Evolutionary conservation across 2,113 vertebrate species (phyloP).

Genomic region (Pterocles orientalis): DNA sequence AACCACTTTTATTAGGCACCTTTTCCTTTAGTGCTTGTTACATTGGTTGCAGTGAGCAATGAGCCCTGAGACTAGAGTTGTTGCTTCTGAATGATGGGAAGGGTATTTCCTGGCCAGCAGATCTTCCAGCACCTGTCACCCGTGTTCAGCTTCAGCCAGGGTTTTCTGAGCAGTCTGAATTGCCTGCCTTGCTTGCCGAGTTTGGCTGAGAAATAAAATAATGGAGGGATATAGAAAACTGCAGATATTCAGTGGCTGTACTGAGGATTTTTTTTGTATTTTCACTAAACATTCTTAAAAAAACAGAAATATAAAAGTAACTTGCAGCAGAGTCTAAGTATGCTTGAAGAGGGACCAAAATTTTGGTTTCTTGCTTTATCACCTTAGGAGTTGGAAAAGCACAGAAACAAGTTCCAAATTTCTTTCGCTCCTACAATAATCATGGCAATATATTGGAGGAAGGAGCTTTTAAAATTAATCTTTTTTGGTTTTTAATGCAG

Average conservation of each 20-base stretch:
- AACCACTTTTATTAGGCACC: not conserved
- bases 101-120: not conserved
- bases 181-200: not conserved
- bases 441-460: not conserved
- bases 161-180: not conserved
- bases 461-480: not conserved
- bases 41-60: not conserved
- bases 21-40: not conserved
- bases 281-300: constrained; percentile 16
- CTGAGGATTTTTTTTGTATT: not conserved
- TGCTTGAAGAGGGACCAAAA: not conserved
- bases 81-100: not conserved
- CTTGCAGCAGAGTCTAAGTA: not conserved
- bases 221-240: not conserved
- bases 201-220: not conserved
- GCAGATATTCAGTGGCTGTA: not conserved
- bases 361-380: not conserved
- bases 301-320: not conserved
- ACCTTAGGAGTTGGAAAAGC: not conserved
- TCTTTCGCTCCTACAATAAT: not conserved
- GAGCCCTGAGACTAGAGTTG: not conserved
- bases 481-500: not conserved
- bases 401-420: not conserved
- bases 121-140: not conserved
- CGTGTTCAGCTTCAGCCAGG: not conserved